Evolutionary conservation across 2,113 vertebrate species (phyloP).

Genomic region (Speoplatyrhinus poulsoni): DNA sequence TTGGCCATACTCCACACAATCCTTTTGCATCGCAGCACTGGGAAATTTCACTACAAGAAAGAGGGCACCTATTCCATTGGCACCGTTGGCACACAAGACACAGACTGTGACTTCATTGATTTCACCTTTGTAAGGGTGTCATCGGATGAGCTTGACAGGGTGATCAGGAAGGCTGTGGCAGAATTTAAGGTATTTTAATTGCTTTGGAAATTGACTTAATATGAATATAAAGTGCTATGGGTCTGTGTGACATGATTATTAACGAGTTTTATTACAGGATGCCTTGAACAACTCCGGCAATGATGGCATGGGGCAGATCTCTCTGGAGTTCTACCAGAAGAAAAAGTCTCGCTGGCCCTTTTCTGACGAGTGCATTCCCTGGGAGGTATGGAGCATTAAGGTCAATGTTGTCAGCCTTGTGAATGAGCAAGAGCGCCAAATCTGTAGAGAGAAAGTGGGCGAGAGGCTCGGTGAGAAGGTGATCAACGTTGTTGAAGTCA

Average conservation of each 20-base stretch:
- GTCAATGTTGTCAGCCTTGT: constrained; percentile 94
- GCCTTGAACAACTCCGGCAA: constrained; percentile 86
- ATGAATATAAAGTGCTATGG: background rate
- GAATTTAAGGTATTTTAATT: constrained; percentile 87
- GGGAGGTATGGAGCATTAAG: constrained; percentile 98
- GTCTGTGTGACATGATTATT: background rate
- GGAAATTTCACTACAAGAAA: constrained; percentile 99
- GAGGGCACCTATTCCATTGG: constrained; percentile 98
- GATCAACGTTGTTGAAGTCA: constrained; percentile 97
- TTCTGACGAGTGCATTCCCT: constrained; percentile 95
- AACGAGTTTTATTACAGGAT: constrained; percentile 75
- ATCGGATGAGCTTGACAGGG: constrained; percentile 92
- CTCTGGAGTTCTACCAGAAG: constrained; percentile 98
- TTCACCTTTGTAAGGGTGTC: constrained; percentile 91
- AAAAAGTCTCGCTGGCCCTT: constrained; percentile 98
- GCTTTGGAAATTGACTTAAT: background rate
- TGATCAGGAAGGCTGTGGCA: constrained; percentile 87
- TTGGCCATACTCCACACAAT: constrained; percentile 90
- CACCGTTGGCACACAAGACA: constrained; percentile 91
- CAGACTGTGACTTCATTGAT: constrained; percentile 97
- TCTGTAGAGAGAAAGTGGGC: constrained; percentile 96
- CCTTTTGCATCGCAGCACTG: constrained; percentile 93
- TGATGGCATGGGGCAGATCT: constrained; percentile 94
- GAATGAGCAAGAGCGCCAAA: constrained; percentile 96
- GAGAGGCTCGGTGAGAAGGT: constrained; percentile 98